Base-by-base conservation (phyloP, 2,888 invertebrate genomes). In the Meiosimyza decipiens region DNA sequence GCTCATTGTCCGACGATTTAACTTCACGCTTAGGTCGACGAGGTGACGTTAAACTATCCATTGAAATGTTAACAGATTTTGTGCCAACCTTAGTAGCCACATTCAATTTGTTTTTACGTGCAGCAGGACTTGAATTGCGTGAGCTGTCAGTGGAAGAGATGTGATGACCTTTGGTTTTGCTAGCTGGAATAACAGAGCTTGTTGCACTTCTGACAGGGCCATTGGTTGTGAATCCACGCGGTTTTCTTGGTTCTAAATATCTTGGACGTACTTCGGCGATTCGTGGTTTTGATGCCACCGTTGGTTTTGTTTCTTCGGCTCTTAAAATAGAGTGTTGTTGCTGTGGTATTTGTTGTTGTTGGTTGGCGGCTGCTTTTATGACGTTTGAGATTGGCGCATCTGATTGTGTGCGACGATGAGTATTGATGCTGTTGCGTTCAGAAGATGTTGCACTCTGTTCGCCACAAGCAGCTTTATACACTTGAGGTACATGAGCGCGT, bases 241-340 rank as follows among this genome's bases (percentile, higher is more conserved):
- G 79, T 71, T 86, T 86, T 33, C 89, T 88, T 3, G 91, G 91
- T 77, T 92, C 91, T 78, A 92, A 82, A 79, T 92, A 92, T 28
- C 92, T 88, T 1, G 93, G 90, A 75, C 91, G 91, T 77, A 87
- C 80, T 22, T 85, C 85, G 1, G 82, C 76, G 12, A 83, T 68
- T 2, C 82, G 82, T 13, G 63, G 5, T 60, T 62, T 70, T 12
- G 76, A 72, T 12, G 63, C 71, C 9, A 40, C 71, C 71, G 74
- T 73, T 22, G 73, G 71, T 62, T 77, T 79, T n/a, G 72, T 55
- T 18, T 76, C 70, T 6, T 2, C 28, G 22, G n/a, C 16, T 65
- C 49, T 51, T 52, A 67, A 40, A 9, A 40, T 9, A 40, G 40
- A 49, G 66, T 47, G 16, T 65, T 49, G 65, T 33, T 12, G 64